These are phyloP conservation scores for Falco cherrug DNA, from an alignment of 2,797 vertebrate genomes.

Conservation along the genomic window DNA sequence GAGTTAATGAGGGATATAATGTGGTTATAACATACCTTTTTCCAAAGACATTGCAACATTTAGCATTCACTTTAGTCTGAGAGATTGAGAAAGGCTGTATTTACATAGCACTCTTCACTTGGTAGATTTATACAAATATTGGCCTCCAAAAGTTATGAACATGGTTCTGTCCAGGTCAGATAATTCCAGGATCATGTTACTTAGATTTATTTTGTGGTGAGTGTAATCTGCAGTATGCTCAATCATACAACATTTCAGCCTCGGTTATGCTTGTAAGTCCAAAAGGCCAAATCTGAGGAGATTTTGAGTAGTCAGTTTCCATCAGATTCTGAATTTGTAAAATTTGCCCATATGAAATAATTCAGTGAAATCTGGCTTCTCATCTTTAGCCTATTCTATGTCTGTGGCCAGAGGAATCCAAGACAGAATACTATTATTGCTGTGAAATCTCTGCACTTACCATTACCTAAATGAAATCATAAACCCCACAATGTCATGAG, in stretches of 20 bases:
- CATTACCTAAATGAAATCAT: not conserved
- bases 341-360: not conserved
- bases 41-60: not conserved
- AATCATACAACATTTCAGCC: not conserved
- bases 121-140: not conserved
- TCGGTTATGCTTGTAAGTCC: not conserved
- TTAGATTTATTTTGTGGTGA: not conserved
- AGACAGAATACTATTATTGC: not conserved
- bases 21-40: not conserved
- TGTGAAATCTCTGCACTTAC: not conserved
- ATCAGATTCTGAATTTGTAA: not conserved
- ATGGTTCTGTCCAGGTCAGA: not conserved
- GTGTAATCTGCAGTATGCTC: not conserved
- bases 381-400: not conserved
- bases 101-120: not conserved
- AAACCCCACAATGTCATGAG: not conserved
- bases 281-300: not conserved
- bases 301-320: not conserved
- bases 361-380: not conserved
- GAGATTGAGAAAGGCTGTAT: not conserved
- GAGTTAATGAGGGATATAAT: not conserved
- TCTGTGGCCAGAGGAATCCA: not conserved
- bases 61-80: not conserved
- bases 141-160: not conserved
- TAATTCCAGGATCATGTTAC: not conserved